A percentile compares a stretch with the other conserved stretches of the same genome.
These are phyloP conservation scores for Heliconius hortense DNA, from an alignment of 2,888 invertebrate species.

Conservation along the genomic window DNA sequence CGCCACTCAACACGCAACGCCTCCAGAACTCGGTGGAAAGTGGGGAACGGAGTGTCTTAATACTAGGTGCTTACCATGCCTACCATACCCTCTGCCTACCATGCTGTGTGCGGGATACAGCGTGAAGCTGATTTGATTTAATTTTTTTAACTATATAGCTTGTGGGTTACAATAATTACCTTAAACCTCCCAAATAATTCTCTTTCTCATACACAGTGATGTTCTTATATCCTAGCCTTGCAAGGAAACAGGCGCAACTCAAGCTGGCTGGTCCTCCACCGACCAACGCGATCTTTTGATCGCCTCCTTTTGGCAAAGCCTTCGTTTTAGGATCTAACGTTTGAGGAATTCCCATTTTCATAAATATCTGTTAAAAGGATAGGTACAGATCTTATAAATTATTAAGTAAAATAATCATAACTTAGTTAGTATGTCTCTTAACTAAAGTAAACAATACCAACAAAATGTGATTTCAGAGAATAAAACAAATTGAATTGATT, in stretches of 20 bases:
- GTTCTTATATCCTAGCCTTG: constrained; percentile 94
- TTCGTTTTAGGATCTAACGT: constrained; percentile 88
- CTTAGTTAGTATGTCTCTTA: constrained; percentile 44
- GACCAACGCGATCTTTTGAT: constrained; percentile 90
- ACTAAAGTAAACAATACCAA: background rate
- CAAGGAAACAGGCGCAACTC: constrained; percentile 98
- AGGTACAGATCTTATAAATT: constrained; percentile 3
- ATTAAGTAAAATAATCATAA: background rate
- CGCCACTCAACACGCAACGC: no score
- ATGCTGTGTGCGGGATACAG: no score
- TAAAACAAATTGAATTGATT: no score
- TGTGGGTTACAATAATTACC: constrained; percentile 74
- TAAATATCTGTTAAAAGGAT: constrained; percentile 85
- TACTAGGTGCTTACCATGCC: no score
- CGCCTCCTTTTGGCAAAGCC: constrained; percentile 78
- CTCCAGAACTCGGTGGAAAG: no score
- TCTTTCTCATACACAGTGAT: constrained; percentile 96
- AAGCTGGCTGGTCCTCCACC: constrained; percentile 98
- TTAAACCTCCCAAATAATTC: constrained; percentile 93
- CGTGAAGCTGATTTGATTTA: no score
- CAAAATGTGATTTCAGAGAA: no score
- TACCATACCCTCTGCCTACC: no score
- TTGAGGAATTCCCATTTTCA: constrained; percentile 96
- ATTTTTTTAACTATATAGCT: no score
- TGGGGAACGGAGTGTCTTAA: no score